Conservation (phyloP, 2,888 invertebrate genomes). For the Heliconius erato region DNA sequence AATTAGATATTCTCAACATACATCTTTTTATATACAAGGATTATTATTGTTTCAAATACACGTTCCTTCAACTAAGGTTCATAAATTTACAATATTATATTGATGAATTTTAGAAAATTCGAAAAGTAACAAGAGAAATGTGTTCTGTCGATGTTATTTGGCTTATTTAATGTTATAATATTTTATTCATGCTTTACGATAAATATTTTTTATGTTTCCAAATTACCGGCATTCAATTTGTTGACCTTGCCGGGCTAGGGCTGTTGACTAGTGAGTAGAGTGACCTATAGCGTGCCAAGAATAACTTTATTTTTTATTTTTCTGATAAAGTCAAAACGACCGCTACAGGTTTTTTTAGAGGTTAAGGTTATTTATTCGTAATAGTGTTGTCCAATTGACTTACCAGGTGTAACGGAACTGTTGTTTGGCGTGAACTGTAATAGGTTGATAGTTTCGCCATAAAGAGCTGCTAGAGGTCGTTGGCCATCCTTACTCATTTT, state of each 20-base stretch:
- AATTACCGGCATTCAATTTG: conserved; percentile 30
- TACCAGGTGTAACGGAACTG: conserved; percentile 31
- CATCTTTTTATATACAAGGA: too few relatives aligned
- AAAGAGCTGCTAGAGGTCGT: conserved; percentile 44
- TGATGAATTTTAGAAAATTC: too few relatives aligned
- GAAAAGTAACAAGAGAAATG: not conserved
- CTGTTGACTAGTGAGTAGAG: conserved; percentile 33
- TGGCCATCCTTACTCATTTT: conserved; percentile 48
- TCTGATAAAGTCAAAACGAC: conserved; percentile 48
- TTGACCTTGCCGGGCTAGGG: conserved; percentile 38
- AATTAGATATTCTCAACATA: not conserved
- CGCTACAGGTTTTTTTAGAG: conserved; percentile 47
- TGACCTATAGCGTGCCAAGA: conserved; percentile 46
- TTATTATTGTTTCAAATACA: too few relatives aligned
- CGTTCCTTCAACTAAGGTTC: too few relatives aligned
- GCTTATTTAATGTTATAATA: not conserved
- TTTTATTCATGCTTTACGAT: not conserved
- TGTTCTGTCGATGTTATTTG: not conserved
- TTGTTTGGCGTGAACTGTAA: conserved; percentile 37
- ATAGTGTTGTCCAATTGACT: conserved; percentile 31
- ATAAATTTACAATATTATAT: too few relatives aligned
- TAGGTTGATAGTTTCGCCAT: conserved; percentile 35
- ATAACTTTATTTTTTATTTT: conserved; percentile 37
- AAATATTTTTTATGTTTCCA: conserved; percentile 3
- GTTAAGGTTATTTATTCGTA: conserved; percentile 48